Percentiles rank a stretch among this genome's conserved stretches.
phyloP scores from a whole-genome alignment of 2,888 invertebrate genomes.

The Elmis aenea region DNA sequence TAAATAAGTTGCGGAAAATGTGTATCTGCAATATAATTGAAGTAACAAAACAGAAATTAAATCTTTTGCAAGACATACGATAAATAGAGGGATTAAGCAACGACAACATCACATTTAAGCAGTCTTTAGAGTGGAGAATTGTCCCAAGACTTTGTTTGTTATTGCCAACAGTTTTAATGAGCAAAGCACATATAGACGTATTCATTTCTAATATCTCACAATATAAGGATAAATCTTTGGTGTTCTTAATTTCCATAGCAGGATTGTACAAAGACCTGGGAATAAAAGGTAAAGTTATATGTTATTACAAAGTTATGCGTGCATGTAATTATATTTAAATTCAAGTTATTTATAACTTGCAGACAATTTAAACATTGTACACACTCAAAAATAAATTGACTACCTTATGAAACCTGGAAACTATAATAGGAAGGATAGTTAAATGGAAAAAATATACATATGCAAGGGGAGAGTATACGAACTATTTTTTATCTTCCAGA shows the following conservation, averaged over 20 bases:
- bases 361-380: no score
- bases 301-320: no score
- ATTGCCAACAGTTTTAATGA: constrained; percentile 44
- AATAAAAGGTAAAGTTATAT: no score
- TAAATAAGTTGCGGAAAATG: constrained; percentile 41
- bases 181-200: constrained; percentile 44
- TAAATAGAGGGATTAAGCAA: constrained; percentile 46
- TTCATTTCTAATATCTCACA: constrained; percentile 52
- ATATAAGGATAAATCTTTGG: constrained; percentile 44
- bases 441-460: no score
- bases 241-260: constrained; percentile 37
- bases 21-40: constrained; percentile 38
- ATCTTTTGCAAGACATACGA: constrained; percentile 39
- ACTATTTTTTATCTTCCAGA: no score
- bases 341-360: no score
- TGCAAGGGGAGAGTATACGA: no score
- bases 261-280: constrained; percentile 45
- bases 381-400: no score
- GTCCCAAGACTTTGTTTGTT: constrained; percentile 43
- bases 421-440: no score
- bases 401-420: no score
- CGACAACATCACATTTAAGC: constrained; percentile 44
- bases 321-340: no score
- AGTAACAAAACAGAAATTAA: constrained; percentile 1
- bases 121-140: constrained; percentile 48